These are phyloP conservation scores for Drepana falcataria DNA, from an alignment of 2,888 invertebrate species.

Conservation along the genomic window DNA sequence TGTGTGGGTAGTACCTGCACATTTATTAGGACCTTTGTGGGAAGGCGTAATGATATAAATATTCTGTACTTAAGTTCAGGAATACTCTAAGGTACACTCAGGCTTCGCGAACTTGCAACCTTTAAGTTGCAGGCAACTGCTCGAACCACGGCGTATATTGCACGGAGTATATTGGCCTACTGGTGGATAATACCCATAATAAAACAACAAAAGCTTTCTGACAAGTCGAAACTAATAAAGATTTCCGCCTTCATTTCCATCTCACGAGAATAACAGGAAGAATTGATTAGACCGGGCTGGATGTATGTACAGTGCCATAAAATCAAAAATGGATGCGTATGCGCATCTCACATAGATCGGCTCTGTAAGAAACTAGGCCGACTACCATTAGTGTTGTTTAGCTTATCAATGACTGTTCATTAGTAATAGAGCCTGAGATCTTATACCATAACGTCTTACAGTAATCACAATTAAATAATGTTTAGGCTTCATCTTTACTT, in stretches of 20 bases:
- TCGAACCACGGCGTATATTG: no score
- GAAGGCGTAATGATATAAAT: no score
- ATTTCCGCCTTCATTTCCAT: not conserved
- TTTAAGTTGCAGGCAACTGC: no score
- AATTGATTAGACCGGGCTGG: not conserved
- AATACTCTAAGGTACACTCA: no score
- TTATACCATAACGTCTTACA: no score
- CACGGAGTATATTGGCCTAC: no score
- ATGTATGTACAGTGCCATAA: not conserved
- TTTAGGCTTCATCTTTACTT: no score
- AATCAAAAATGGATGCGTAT: conserved; percentile 5
- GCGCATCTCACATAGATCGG: not conserved
- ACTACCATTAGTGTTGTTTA: not conserved
- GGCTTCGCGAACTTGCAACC: no score
- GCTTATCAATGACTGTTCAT: not conserved
- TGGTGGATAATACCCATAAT: not conserved
- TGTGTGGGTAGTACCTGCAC: no score
- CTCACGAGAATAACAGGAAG: not conserved
- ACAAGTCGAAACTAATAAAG: not conserved
- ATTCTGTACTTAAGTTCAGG: no score
- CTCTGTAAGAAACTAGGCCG: not conserved
- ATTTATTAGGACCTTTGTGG: no score
- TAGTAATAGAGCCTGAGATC: not conserved
- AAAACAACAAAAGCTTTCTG: not conserved
- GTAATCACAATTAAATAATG: no score